phyloP scores from a whole-genome alignment of 2,113 vertebrate genomes.

The Corythaeola cristata region DNA sequence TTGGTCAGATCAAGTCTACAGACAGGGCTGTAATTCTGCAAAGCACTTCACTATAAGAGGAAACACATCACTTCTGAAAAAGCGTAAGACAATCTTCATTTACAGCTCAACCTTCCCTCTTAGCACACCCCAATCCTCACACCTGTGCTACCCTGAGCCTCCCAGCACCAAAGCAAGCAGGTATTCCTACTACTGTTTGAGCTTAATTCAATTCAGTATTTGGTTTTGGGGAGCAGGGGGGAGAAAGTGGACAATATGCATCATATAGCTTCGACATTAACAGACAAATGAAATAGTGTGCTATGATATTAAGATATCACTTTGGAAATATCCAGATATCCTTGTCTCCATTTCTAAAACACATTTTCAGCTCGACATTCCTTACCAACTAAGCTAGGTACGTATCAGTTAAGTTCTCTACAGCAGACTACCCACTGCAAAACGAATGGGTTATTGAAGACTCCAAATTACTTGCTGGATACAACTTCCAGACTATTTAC shows the following conservation, averaged over 20 bases:
- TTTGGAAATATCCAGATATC: neutral
- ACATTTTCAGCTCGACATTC: neutral
- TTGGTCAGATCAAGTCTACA: neutral
- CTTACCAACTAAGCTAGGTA: neutral
- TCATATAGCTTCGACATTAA: neutral
- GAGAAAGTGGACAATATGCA: neutral
- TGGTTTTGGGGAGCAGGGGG: neutral
- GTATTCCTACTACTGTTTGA: neutral
- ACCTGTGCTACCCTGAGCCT: neutral
- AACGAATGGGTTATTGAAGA: neutral
- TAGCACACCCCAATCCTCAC: neutral
- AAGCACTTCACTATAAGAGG: neutral
- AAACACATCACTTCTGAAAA: neutral
- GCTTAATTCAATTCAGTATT: neutral
- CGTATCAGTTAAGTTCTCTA: neutral
- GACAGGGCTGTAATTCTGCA: neutral
- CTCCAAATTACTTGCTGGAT: neutral
- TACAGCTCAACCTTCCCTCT: neutral
- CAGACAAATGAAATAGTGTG: neutral
- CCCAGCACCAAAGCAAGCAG: neutral
- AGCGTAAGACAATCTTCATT: neutral
- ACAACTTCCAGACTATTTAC: neutral
- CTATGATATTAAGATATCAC: neutral
- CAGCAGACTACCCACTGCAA: neutral
- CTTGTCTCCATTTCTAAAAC: neutral